phyloP scores from a whole-genome alignment of 2,797 vertebrate species.

The Myotis pilosus region DNA sequence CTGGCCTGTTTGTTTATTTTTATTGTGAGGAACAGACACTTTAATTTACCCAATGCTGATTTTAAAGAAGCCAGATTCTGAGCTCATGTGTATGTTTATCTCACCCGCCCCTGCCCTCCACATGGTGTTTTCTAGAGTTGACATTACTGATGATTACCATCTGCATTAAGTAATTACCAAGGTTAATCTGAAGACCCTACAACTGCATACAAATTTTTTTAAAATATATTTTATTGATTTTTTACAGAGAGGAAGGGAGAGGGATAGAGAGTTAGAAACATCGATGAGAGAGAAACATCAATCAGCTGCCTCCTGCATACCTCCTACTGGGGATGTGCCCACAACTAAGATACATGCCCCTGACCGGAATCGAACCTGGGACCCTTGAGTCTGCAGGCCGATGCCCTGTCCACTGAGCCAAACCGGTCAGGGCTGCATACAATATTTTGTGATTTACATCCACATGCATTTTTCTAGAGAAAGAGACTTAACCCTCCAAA shows the following conservation, averaged over 20 bases:
- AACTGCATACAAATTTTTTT: not conserved
- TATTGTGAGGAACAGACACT: not conserved
- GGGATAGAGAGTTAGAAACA: too few species aligned
- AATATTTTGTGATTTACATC: not conserved
- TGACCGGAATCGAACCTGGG: too few species aligned
- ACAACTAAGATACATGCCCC: too few species aligned
- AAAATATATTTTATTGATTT: too few species aligned
- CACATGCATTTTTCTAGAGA: not conserved
- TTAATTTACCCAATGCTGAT: not conserved
- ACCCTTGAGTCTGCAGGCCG: too few species aligned
- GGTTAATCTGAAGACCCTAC: not conserved
- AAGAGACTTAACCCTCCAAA: not conserved
- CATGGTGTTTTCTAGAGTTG: not conserved
- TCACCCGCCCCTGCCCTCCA: not conserved
- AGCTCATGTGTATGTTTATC: not conserved
- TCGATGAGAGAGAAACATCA: too few species aligned
- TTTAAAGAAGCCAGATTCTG: not conserved
- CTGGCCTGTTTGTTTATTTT: not conserved
- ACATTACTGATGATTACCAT: not conserved
- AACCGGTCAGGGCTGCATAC: not conserved
- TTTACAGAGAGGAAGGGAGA: too few species aligned
- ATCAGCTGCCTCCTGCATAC: too few species aligned
- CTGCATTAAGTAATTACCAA: not conserved
- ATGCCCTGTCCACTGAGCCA: too few species aligned
- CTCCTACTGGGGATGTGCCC: too few species aligned